Evolutionary conservation across 2,113 vertebrate species (phyloP), one percentile per base, ranked within the genome.

Genomic region (Felis chaus): DNA sequence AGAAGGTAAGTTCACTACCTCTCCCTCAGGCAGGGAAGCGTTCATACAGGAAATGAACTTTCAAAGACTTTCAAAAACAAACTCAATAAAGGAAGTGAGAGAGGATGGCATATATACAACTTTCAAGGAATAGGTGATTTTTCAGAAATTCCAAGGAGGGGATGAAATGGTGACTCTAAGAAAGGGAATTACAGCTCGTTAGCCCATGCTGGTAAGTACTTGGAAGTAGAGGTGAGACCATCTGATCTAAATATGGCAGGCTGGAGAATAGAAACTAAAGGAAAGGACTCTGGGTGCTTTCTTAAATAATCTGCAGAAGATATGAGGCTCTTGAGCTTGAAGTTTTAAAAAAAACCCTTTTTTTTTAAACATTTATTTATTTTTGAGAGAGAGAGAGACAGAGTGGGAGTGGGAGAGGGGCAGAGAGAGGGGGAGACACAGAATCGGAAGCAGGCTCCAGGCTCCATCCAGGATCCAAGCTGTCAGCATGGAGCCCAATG

Each of bases 1-100:
- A 36, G 81, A 78, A 97, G 39, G 79, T 66, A 94, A 68, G 80
- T 94, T 95, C 73, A 63, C 73, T 80, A n/a, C 95, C 73, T 95
- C 95, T 97, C 69, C 85, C 80, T 92, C 16, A 13, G 79, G 48
- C 85, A 66, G 73, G 69, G 88, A 91, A 57, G 79, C 93, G 57
- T 86, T 97, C 66, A 76, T 74, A 89, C 93, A 97, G 96, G 91
- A 97, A 97, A 96, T 94, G 89, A 89, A 91, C 82, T 91, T 97
- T 84, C 65, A 95, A 95, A 95, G 93, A 92, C 55, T 97, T 96
- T 91, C 85, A 94, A 96, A 97, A 92, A 89, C 92, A 82, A 79
- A 83, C 68, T 68, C 86, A 95, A 48, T 96, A 83, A 93, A 96
- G 95, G 97, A 98, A 95, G 73, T 76, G 61, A 94, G 83, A 78